These are phyloP conservation scores for Eremophila alpestris DNA, from an alignment of 2,797 vertebrate genomes.

Conservation along the genomic window DNA sequence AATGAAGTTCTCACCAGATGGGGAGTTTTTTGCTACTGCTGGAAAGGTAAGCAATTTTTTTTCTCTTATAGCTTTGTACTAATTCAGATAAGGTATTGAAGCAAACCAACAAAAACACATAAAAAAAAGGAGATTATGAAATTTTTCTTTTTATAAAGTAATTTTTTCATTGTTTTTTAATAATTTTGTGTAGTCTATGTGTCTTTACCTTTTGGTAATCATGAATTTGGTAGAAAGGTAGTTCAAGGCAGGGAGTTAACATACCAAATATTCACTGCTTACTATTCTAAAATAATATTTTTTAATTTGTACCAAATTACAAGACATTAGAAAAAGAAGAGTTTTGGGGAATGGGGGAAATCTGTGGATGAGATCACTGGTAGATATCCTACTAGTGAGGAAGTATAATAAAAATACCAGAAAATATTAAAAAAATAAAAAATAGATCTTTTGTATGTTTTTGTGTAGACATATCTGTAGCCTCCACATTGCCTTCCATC, in stretches of 20 bases:
- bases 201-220: not conserved
- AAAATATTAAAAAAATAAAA: not conserved
- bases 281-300: not conserved
- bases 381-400: not conserved
- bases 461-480: not conserved
- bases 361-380: not conserved
- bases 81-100: not conserved
- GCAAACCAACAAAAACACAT: not conserved
- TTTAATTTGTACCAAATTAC: not conserved
- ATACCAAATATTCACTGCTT: not conserved
- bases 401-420: not conserved
- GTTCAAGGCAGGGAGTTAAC: fast-evolving
- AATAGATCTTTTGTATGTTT: not conserved
- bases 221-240: not conserved
- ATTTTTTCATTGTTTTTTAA: not conserved
- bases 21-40: slow-evolving; percentile 97
- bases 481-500: no score
- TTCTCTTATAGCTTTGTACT: not conserved
- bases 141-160: not conserved
- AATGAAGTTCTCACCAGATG: slow-evolving; percentile 96
- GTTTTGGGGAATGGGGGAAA: not conserved
- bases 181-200: not conserved
- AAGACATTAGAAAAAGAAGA: not conserved
- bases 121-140: no score
- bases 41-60: slow-evolving; percentile 83